A percentile compares a stretch with the other conserved stretches of the same genome.
phyloP scores from a whole-genome alignment of 2,797 vertebrate genomes.

The Podargus strigoides region DNA sequence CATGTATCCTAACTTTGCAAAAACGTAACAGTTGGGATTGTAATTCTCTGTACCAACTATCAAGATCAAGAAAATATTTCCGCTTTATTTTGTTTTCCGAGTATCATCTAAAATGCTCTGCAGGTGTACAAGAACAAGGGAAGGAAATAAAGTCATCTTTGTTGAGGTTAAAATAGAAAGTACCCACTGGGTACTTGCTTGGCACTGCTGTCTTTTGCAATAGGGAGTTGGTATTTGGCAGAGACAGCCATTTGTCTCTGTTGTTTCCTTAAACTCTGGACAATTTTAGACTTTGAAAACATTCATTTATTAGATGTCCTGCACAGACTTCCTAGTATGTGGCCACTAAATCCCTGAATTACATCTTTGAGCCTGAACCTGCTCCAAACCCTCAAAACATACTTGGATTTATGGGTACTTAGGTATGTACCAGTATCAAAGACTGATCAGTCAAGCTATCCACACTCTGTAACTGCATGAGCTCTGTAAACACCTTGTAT shows the following conservation, averaged over 20 bases:
- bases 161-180: not conserved
- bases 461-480: not conserved
- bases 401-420: not conserved
- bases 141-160: not conserved
- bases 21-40: not conserved
- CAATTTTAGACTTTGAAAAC: not conserved
- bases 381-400: not conserved
- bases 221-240: not conserved
- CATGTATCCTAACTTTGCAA: not conserved
- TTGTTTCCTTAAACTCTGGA: not conserved
- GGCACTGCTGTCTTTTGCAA: not conserved
- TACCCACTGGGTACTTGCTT: not conserved
- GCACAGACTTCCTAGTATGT: not conserved
- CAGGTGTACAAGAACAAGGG: not conserved
- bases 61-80: not conserved
- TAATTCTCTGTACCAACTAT: not conserved
- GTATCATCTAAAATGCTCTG: not conserved
- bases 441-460: not conserved
- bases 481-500: not conserved
- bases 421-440: not conserved
- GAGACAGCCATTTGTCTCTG: not conserved
- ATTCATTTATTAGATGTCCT: not conserved
- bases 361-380: not conserved
- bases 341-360: not conserved
- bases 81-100: not conserved